Evolutionary conservation across 2,888 invertebrate species (phyloP).

Genomic region (Ophioninae sp.): DNA sequence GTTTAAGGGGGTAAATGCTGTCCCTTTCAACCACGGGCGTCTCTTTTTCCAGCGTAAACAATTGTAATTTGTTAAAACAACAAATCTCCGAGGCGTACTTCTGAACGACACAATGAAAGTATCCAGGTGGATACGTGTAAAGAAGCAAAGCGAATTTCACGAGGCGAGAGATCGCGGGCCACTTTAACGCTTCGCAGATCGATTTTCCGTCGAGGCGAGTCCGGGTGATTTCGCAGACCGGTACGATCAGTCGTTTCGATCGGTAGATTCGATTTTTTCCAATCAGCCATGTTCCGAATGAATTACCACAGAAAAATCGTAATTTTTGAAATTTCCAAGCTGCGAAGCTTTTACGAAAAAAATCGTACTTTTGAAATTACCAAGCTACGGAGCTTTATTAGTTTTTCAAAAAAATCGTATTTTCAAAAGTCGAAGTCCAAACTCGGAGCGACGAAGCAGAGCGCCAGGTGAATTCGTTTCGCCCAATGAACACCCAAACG

Average conservation of each 20-base stretch:
- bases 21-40: neutral
- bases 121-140: constrained; percentile 31
- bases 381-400: neutral
- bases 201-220: constrained; percentile 33
- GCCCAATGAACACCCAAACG: constrained; percentile 9
- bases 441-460: too few relatives aligned
- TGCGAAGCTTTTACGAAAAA: neutral
- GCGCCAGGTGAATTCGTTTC: constrained; percentile 20
- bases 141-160: neutral
- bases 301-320: constrained; percentile 12
- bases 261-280: constrained; percentile 38
- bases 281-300: constrained; percentile 10
- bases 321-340: constrained; percentile 6
- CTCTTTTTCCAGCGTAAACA: neutral
- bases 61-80: neutral
- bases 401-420: too few relatives aligned
- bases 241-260: constrained; percentile 30
- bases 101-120: constrained; percentile 43
- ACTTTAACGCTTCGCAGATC: constrained; percentile 56
- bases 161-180: constrained; percentile 33
- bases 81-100: neutral
- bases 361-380: too few relatives aligned
- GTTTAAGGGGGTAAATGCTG: too few relatives aligned
- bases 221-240: constrained; percentile 52
- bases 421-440: neutral